Evolutionary conservation across 2,888 invertebrate genomes (phyloP).

Genomic region (Caenorhabditis sulstoni): DNA sequence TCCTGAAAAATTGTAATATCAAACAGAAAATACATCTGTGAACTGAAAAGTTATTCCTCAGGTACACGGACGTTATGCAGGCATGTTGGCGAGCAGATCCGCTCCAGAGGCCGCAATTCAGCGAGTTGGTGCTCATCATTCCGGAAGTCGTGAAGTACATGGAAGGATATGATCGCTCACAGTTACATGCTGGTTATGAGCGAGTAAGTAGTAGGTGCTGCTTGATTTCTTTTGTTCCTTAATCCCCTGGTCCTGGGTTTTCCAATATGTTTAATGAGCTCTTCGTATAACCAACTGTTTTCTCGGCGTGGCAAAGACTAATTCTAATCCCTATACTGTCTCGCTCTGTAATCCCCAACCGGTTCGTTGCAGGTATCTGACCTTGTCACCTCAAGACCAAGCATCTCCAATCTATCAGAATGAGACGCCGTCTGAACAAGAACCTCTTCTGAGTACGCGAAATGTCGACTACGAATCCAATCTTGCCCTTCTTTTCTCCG

Average conservation of each 20-base stretch:
- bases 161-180: constrained; percentile 58
- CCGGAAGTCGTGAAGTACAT: constrained; percentile 58
- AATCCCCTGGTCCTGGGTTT: constrained; percentile 9
- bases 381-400: constrained; percentile 45
- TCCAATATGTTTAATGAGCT: not conserved
- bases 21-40: not conserved
- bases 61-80: constrained; percentile 70
- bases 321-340: not conserved
- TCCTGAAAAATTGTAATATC: constrained; percentile 81
- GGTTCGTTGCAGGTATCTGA: constrained; percentile 44
- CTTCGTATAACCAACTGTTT: not conserved
- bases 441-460: not conserved
- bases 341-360: not conserved
- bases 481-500: constrained; percentile 17
- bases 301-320: not conserved
- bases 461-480: not conserved
- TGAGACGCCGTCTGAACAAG: constrained; percentile 2
- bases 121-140: constrained; percentile 59
- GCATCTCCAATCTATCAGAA: constrained; percentile 49
- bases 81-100: constrained; percentile 68
- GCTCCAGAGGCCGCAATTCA: constrained; percentile 64
- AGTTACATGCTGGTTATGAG: constrained; percentile 68
- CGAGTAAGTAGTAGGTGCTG: constrained; percentile 65
- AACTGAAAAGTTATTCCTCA: constrained; percentile 38
- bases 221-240: constrained; percentile 45